Conservation (phyloP, 2,888 invertebrate genomes). For the Helleia helle region DNA sequence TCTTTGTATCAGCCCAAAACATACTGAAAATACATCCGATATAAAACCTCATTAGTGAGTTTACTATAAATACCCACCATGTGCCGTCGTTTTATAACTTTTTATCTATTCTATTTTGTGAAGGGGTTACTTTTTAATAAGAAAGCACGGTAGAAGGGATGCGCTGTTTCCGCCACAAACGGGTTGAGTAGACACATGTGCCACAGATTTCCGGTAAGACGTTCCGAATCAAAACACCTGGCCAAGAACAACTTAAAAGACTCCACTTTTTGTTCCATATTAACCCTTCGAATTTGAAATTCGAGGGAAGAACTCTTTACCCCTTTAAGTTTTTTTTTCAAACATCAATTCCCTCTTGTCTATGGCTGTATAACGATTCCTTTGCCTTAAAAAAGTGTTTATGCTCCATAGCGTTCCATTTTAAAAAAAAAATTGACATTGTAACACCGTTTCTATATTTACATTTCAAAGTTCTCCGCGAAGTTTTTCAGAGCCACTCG, state of each 20-base stretch:
- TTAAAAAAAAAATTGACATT: constrained; percentile 12
- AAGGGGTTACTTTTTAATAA: constrained; percentile 41
- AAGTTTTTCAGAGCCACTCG: constrained; percentile 29
- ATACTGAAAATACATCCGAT: no score
- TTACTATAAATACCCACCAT: background rate
- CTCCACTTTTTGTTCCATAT: constrained; percentile 48
- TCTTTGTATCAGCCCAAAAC: no score
- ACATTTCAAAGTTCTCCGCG: constrained; percentile 31
- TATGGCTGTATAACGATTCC: constrained; percentile 30
- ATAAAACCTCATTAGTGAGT: background rate
- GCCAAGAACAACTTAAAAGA: constrained; percentile 48
- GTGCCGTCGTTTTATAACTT: constrained; percentile 13
- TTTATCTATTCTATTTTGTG: constrained; percentile 12
- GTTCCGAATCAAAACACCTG: constrained; percentile 58
- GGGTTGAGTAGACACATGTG: constrained; percentile 60
- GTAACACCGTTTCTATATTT: constrained; percentile 34
- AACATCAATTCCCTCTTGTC: constrained; percentile 30
- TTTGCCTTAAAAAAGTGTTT: constrained; percentile 17
- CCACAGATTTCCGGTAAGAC: constrained; percentile 68
- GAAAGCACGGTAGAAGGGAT: constrained; percentile 50
- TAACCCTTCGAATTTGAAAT: constrained; percentile 50
- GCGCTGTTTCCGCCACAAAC: constrained; percentile 59
- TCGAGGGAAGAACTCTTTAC: constrained; percentile 50
- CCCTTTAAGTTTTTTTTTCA: constrained; percentile 47
- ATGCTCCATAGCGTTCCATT: constrained; percentile 3